Base-by-base conservation (phyloP, 2,113 vertebrate species). In the Cacatua alba region DNA sequence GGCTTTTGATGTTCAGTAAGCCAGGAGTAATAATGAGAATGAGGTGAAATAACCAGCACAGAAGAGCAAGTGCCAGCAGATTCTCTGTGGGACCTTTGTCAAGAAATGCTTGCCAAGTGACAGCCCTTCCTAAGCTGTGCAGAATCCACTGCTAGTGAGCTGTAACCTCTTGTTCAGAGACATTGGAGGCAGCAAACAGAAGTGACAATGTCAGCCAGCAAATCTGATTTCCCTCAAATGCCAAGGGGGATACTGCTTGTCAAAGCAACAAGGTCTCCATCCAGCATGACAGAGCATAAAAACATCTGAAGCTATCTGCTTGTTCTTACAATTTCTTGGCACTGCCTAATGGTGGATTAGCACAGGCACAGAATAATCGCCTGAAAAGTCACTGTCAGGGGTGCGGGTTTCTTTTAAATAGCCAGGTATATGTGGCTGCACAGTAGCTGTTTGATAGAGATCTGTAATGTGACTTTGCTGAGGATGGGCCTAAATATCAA, bases 241-340 rank as follows among this genome's bases (percentile, higher is more conserved):
- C 65, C 20, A 33, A 33, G 20, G 8, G 24, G 48, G 35, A 64
- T 69, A 25, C 35, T 0, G 1, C 81, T 59, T 53, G 44, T 87
- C 70, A 91, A 68, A 88, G 84, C 77, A 72, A 11, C 23, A 46
- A 49, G n/a, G 31, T 85, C 59, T 82, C 18, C 49, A 65, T 92
- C 70, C 59, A 90, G 70, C 33, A 18, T 76, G 78, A 91, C 59
- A 70, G 60, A 69, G 79, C 59, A 44, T 49, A 85, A 26, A 57
- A 60, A 23, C 72, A 82, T 23, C 76, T 72, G 60, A 86, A 89
- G 44, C 81, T 82, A 3, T 88, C 63, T 65, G 24, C 65, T 89
- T 91, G 24, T 55, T 85, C 59, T 90, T 63, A 29, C 76, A 53
- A 82, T 95, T 93, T 85, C 75, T 90, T 90, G 70, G 70, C 49